phyloP scores from a whole-genome alignment of 2,797 vertebrate genomes.

The Scarus forsteni region DNA sequence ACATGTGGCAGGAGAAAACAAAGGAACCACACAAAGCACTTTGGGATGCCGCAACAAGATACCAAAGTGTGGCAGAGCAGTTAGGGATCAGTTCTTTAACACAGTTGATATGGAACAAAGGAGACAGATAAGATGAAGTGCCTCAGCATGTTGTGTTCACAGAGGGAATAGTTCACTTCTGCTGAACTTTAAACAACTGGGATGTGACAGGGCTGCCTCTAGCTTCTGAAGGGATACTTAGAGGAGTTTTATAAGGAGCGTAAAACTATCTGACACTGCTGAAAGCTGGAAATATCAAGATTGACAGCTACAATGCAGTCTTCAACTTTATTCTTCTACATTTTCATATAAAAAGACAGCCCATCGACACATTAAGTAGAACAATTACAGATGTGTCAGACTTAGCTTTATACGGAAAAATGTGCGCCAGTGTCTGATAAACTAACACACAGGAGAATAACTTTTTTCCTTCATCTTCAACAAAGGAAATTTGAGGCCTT shows the following conservation, averaged over 20 bases:
- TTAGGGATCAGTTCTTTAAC: constrained; percentile 57
- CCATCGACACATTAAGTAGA: background rate
- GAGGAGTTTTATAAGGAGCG: background rate
- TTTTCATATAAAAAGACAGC: background rate
- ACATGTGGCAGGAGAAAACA: constrained; percentile 11
- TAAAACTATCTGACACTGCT: background rate
- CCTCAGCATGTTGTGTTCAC: constrained; percentile 58
- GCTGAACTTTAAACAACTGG: constrained; percentile 12
- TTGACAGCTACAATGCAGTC: background rate
- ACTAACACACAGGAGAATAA: background rate
- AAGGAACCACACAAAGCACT: constrained; percentile 33
- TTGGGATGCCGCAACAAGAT: constrained; percentile 31
- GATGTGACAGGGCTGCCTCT: constrained; percentile 26
- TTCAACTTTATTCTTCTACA: background rate
- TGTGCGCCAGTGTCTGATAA: background rate
- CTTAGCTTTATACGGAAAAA: background rate
- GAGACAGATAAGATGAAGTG: constrained; percentile 60
- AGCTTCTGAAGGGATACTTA: background rate
- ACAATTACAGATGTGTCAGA: background rate
- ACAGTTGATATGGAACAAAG: constrained; percentile 39
- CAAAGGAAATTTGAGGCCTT: background rate
- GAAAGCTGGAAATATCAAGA: background rate
- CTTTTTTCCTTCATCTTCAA: background rate
- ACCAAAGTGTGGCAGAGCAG: constrained; percentile 28
- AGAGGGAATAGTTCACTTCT: constrained; percentile 21